Base-by-base conservation (phyloP, 2,113 vertebrate species). In the Cichladusa arquata region DNA sequence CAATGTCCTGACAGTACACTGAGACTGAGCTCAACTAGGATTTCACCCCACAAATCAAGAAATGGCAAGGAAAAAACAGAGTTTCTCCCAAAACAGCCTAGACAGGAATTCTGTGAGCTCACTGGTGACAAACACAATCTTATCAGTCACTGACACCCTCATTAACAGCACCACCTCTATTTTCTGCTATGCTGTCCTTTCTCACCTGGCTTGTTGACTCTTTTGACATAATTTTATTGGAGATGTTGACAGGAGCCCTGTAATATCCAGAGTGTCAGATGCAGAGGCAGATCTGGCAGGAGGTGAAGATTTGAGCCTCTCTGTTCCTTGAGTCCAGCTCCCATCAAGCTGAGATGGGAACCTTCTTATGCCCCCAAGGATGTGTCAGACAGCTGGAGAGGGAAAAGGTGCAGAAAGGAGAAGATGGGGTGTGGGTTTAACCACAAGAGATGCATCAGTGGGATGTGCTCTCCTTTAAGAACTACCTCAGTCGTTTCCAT, bases 401-500 rank as follows among this genome's bases (percentile, higher is more conserved):
- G 47, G 61, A 76, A 54, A 56, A 42, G 22, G 9, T 29, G 47
- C 50, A 84, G 66, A 51, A 86, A 72, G 47, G 17, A 81, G 60
- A 15, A 22, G 31, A 34, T 65, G 69, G 42, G 31, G 8, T 31
- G 29, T 31, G 65, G 24, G 12, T 8, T 90, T 78, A 78, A 51
- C 61, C 54, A 50, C 76, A 28, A 31, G 58, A 73, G 82, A 62
- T 53, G 17, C 78, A 57, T 88, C 66, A 24, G 36, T 1, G 6
- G 33, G 69, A 25, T 36, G 45, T 53, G 76, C 69, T 87, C 70
- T 93, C 33, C 92, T 91, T 87, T 71, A 78, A 90, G 73, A 76
- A 83, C 91, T 85, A 67, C 56, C 91, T 93, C 77, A 71, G 48
- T 85, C 89, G 78, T 90, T 97, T 96, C 97, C 89, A 86, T 77